Base-by-base conservation (phyloP, 2,113 vertebrate genomes). In the Burhinus bistriatus region DNA sequence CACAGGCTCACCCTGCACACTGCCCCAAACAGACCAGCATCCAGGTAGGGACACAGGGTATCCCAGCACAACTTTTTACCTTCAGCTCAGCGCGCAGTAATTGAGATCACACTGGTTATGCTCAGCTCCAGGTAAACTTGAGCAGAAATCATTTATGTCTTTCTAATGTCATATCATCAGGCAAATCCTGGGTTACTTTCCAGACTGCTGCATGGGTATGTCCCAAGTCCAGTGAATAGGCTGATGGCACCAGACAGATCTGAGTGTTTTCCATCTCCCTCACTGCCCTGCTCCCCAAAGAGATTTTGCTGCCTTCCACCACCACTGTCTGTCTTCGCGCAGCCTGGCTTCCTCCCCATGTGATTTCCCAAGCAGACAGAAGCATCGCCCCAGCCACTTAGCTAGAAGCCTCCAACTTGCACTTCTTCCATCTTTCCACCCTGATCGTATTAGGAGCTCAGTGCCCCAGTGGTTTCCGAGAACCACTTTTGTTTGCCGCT, bases 1-100 rank as follows among this genome's bases (percentile, higher is more conserved):
- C 5, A 2, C 3, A 51, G 5, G 11, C 18, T 40, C 27, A 66
- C 12, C 7, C 19, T 36, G 16, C 26, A 69, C 5, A 6, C n/a
- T 85, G 27, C 26, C 30, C 23, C 25, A 80, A 8, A 42, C 47
- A 4, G 2, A 34, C 11, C 0, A 0, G 15, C 34, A 25, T 11
- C 38, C 62, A 59, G 7, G 27, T 3, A 42, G 29, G 38, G 18
- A 71, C n/a, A 54, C 10, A 40, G 42, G 12, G 10, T 49, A 32
- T 36, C 25, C 21, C 49, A 69, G 44, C 10, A 47, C 0, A 5
- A 27, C 5, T 6, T 34, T 59, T 38, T 52, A 15, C 40, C 26
- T 62, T 57, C 26, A n/a, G 30, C 23, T 85, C 61, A 75, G 23
- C 22, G 22, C 21, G 18, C 9, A 57, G 8, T 27, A 25, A 20